Percentiles rank a stretch among this genome's conserved stretches.
Conservation (phyloP, 2,797 vertebrate genomes). For the Poeciliopsis turneri region DNA sequence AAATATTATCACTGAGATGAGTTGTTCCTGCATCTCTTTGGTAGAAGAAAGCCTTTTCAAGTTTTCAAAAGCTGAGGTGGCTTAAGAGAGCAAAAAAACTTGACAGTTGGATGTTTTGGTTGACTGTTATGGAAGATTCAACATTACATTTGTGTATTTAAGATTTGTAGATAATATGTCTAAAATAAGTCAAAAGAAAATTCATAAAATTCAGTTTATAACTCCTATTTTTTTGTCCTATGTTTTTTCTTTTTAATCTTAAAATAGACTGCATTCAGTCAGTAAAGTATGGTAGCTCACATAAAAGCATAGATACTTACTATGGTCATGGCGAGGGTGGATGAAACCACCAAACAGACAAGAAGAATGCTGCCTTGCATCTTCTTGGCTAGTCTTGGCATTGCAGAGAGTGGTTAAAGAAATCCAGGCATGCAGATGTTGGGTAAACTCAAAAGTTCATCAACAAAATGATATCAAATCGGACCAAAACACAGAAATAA, state of each 20-base stretch:
- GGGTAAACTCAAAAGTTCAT: background rate
- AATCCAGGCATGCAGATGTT: background rate
- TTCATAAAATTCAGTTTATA: background rate
- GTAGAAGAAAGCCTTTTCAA: no score
- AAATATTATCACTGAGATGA: no score
- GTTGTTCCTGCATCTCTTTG: no score
- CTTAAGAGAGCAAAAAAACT: no score
- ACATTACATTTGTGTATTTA: background rate
- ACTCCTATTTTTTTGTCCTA: background rate
- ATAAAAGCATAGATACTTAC: conserved; percentile 28
- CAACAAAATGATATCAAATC: background rate
- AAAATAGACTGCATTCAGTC: background rate
- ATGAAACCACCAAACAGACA: conserved; percentile 36
- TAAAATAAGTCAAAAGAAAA: background rate
- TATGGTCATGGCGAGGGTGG: rapidly evolving
- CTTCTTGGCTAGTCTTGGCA: background rate
- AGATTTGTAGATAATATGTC: background rate
- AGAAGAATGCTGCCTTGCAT: conserved; percentile 35
- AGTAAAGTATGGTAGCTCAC: background rate
- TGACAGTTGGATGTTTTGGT: background rate
- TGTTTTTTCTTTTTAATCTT: background rate
- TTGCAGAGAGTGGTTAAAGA: background rate
- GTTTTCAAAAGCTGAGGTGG: no score
- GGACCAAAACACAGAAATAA: background rate
- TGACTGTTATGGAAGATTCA: background rate